Conservation (phyloP, 2,113 vertebrate genomes). For the Toxotes jaculatrix region DNA sequence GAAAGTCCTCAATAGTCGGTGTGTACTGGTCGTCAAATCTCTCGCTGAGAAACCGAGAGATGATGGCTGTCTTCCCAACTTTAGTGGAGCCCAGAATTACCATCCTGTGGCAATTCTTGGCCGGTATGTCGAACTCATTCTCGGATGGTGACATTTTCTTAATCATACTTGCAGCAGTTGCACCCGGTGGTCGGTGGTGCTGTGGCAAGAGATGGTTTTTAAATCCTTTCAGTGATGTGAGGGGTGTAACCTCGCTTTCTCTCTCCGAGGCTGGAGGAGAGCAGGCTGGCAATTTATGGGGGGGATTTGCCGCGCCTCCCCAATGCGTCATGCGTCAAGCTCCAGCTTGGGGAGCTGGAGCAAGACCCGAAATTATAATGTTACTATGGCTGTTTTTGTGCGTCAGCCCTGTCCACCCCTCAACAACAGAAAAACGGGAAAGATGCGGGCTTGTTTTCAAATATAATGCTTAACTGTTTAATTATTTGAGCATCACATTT, state of each 20-base stretch:
- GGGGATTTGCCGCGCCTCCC: slow-evolving; percentile 66
- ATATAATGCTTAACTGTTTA: background rate
- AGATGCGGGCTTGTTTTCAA: slow-evolving; percentile 10
- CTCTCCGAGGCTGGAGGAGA: slow-evolving; percentile 31
- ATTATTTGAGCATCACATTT: background rate
- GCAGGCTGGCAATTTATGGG: slow-evolving; percentile 67
- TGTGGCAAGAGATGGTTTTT: background rate
- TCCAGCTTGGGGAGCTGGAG: slow-evolving; percentile 41
- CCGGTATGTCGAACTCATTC: slow-evolving; percentile 91
- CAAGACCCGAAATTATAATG: slow-evolving; percentile 45
- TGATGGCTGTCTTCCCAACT: slow-evolving; percentile 97
- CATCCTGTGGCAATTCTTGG: slow-evolving; percentile 97
- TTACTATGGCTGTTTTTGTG: slow-evolving; percentile 56
- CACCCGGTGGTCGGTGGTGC: slow-evolving; percentile 12
- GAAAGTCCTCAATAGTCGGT: slow-evolving; percentile 98
- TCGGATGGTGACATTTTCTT: slow-evolving; percentile 94
- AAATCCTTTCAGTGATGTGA: slow-evolving; percentile 21
- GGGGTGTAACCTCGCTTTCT: slow-evolving; percentile 4
- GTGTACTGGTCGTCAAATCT: slow-evolving; percentile 97
- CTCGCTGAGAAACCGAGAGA: slow-evolving; percentile 95
- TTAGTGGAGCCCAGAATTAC: slow-evolving; percentile 98
- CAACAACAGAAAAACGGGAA: background rate
- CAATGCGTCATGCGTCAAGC: slow-evolving; percentile 71
- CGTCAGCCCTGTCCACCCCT: slow-evolving; percentile 54
- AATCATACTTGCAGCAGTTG: slow-evolving; percentile 88